These are phyloP conservation scores for Anorthoa munda DNA, from an alignment of 2,888 invertebrate genomes.

Conservation along the genomic window DNA sequence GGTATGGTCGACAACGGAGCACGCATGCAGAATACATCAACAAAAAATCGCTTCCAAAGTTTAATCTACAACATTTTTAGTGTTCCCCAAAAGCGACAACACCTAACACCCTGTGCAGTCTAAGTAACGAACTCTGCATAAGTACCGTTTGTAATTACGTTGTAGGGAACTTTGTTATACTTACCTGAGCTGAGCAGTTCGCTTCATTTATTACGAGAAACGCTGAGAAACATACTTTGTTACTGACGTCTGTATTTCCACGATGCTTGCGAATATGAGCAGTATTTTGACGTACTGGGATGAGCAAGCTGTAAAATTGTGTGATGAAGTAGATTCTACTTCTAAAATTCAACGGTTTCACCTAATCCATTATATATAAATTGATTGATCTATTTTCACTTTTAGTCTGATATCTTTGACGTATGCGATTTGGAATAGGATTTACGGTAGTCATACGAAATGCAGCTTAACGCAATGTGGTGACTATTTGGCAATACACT, in stretches of 20 bases:
- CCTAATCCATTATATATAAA: too few species aligned
- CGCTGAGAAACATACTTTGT: slow-evolving; percentile 32
- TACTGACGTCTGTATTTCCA: slow-evolving; percentile 43
- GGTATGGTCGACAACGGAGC: too few species aligned
- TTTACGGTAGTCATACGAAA: too few species aligned
- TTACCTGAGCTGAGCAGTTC: slow-evolving; percentile 46
- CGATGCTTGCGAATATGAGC: background rate
- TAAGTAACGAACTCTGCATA: slow-evolving; percentile 46
- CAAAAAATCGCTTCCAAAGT: too few species aligned
- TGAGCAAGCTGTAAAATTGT: background rate
- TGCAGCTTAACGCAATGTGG: too few species aligned
- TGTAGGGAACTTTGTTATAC: slow-evolving; percentile 60
- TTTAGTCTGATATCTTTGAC: too few species aligned
- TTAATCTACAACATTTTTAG: too few species aligned
- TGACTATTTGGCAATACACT: too few species aligned
- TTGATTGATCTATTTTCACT: too few species aligned
- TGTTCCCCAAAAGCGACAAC: background rate
- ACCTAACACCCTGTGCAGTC: slow-evolving; percentile 40
- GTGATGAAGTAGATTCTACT: background rate
- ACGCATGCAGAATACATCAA: too few species aligned
- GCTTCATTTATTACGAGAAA: slow-evolving; percentile 58
- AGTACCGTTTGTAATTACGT: slow-evolving; percentile 67
- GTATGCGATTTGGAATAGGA: too few species aligned
- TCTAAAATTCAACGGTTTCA: too few species aligned
- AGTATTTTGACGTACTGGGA: background rate